Base-by-base conservation (phyloP, 2,888 invertebrate species). In the Danaus chrysippus region DNA sequence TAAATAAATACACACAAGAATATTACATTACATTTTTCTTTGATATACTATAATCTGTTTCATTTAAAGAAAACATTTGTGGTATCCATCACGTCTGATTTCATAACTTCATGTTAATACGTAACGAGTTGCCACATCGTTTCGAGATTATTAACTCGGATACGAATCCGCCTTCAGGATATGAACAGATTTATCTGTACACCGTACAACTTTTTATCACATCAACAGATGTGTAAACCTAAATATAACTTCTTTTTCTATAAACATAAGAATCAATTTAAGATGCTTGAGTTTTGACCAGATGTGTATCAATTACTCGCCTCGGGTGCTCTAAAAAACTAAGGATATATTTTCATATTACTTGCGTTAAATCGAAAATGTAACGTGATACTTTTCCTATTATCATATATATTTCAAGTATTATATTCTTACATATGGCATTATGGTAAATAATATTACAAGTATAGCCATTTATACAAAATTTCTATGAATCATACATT, bases 101-200 rank as follows among this genome's bases (percentile, higher is more conserved):
- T 74, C 66, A 1, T 62, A 73, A 53, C 61, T 82, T 69, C 42
- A 61, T 1, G 71, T 66, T 79, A 71, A 74, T 73, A 79, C 81
- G 79, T 86, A 87, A 85, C 86, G 76, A 80, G 78, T 80, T 79
- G 78, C 78, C 79, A 84, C 78, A 81, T 78, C 79, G 76, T 74
- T 81, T 79, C 82, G 76, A 84, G 84, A 86, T 84, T 86, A 86
- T 83, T 89, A 87, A 86, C 86, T 87, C 85, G 87, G 89, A 89
- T 89, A 87, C 81, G 82, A 80, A 85, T 82, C 83, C 81, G 79
- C 57, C 85, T 79, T 71, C 80, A 83, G 85, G 81, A 73, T 72
- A 68, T 70, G 67, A 69, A 58, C 59, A 57, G 73, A 76, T 74
- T 79, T 82, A 85, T 85, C 82, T 76, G 65, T 49, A 49, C 49